Evolutionary conservation across 2,888 invertebrate genomes (phyloP).

Genomic region (Pristionchus fissidentatus): DNA sequence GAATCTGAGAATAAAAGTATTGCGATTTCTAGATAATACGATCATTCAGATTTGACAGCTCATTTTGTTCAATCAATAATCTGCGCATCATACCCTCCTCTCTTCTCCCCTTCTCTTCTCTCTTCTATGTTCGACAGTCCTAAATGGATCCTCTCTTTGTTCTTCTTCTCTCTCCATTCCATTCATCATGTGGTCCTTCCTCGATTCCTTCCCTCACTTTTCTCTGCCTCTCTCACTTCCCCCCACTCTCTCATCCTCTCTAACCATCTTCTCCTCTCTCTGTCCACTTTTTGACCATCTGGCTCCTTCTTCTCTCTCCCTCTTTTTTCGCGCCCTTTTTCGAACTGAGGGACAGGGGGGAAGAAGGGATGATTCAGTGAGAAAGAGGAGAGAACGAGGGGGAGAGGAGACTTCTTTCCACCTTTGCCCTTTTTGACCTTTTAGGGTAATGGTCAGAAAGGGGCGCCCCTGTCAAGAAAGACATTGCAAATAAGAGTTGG

Average conservation of each 20-base stretch:
- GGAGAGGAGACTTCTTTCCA: background rate
- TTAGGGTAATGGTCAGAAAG: slow-evolving; percentile 32
- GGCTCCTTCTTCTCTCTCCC: slow-evolving; percentile 1
- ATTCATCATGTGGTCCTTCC: slow-evolving; percentile 33
- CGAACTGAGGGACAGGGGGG: slow-evolving; percentile 41
- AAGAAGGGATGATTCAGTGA: background rate
- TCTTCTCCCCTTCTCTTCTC: background rate
- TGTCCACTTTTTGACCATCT: background rate
- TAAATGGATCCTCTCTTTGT: no score
- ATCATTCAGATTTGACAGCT: background rate
- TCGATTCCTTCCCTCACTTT: background rate
- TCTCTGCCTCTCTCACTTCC: background rate
- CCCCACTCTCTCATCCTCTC: background rate
- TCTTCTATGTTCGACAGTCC: no score
- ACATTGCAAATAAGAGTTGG: background rate
- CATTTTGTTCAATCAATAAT: background rate
- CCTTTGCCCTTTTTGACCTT: slow-evolving; percentile 21
- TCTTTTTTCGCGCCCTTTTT: slow-evolving; percentile 41
- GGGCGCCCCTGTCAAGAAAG: background rate
- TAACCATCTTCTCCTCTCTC: background rate
- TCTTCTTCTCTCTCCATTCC: background rate
- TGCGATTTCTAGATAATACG: background rate
- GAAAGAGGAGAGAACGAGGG: background rate
- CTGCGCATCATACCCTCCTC: background rate
- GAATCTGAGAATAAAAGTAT: no score